These are phyloP conservation scores for Drosophila tani DNA, from an alignment of 1,140 invertebrate genomes.

Conservation along the genomic window DNA sequence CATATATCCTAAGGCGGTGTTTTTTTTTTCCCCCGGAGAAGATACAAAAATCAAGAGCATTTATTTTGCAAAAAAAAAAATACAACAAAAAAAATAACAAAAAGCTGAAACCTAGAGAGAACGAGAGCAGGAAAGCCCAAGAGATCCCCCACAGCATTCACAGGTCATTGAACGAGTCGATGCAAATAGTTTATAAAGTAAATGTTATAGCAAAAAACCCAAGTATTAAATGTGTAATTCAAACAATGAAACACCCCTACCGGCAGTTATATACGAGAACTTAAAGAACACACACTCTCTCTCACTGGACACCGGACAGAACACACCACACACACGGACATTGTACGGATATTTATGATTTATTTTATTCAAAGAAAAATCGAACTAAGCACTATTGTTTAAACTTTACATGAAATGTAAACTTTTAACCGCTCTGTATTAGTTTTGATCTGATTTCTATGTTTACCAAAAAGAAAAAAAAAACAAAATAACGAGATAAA, in stretches of 20 bases:
- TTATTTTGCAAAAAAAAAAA: constrained; percentile 55
- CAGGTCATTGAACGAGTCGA: constrained; percentile 14
- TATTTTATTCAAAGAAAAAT: not conserved
- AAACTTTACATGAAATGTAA: constrained; percentile 49
- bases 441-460: constrained; percentile 21
- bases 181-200: constrained; percentile 46
- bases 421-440: constrained; percentile 3
- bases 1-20: constrained; percentile 1
- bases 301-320: constrained; percentile 9
- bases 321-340: constrained; percentile 23
- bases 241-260: constrained; percentile 79
- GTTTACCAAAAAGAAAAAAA: constrained; percentile 11
- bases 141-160: constrained; percentile 15
- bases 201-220: constrained; percentile 22
- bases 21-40: constrained; percentile 30
- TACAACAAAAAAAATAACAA: constrained; percentile 11
- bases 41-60: constrained; percentile 55
- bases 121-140: constrained; percentile 1
- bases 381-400: constrained; percentile 38
- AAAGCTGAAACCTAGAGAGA: not conserved
- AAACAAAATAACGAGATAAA: constrained; percentile 35
- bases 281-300: constrained; percentile 13
- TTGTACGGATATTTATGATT: constrained; percentile 22
- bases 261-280: constrained; percentile 62
- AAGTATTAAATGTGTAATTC: constrained; percentile 56